phyloP scores from a whole-genome alignment of 2,113 vertebrate species.

The Chaenogobius annularis region DNA sequence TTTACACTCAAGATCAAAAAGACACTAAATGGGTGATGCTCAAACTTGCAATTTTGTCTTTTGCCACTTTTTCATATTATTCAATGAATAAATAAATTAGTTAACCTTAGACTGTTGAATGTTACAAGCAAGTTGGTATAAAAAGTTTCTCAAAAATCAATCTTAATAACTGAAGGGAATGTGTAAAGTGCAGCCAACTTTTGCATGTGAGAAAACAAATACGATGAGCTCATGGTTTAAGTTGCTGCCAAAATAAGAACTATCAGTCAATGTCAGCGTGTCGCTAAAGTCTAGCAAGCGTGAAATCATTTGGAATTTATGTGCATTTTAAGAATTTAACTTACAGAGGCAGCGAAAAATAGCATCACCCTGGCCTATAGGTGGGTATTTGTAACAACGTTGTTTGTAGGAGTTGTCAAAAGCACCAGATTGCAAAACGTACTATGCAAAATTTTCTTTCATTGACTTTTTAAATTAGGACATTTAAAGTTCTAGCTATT shows the following conservation, averaged over 20 bases:
- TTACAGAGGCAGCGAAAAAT: neutral
- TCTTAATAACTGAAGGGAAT: neutral
- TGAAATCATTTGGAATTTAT: neutral
- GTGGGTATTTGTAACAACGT: neutral
- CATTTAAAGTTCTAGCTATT: too few species aligned
- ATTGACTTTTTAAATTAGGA: too few species aligned
- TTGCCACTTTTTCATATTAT: too few species aligned
- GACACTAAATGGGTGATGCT: neutral
- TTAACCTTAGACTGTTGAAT: neutral
- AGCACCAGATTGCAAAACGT: neutral
- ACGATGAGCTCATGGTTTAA: neutral
- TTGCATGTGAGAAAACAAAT: neutral
- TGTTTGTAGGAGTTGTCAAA: neutral
- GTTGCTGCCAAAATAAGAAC: neutral
- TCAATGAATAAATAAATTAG: too few species aligned
- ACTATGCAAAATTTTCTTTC: too few species aligned
- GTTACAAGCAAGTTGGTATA: neutral
- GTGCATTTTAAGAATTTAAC: neutral
- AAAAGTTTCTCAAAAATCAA: neutral
- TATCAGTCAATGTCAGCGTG: neutral
- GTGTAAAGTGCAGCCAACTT: neutral
- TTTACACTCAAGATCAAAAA: too few species aligned
- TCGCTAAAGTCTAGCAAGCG: neutral
- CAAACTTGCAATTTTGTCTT: neutral
- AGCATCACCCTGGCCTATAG: neutral